These are phyloP conservation scores for Gerris buenoi DNA, from an alignment of 1,140 invertebrate species.

Conservation along the genomic window DNA sequence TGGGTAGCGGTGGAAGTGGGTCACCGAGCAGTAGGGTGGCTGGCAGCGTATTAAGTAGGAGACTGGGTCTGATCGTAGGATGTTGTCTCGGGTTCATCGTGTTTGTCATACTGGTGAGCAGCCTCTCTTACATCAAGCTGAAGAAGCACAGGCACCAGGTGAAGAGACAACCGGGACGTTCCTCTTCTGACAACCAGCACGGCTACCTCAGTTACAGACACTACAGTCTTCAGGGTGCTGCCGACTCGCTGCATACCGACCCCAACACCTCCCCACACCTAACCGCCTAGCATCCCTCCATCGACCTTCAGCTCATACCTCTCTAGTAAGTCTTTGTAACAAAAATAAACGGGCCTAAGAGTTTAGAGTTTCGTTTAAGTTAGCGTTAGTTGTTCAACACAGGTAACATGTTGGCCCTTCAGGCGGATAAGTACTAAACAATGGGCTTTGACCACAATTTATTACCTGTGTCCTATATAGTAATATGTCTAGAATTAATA, in stretches of 20 bases:
- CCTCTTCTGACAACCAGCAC: slow-evolving; percentile 29
- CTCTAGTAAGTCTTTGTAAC: too few relatives aligned
- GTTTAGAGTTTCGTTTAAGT: too few relatives aligned
- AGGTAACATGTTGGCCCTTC: too few relatives aligned
- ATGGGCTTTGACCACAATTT: too few relatives aligned
- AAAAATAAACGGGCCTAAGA: too few relatives aligned
- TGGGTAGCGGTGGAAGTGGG: slow-evolving; percentile 45
- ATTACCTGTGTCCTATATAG: too few relatives aligned
- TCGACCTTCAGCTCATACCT: neutral
- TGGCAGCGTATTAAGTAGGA: slow-evolving; percentile 49
- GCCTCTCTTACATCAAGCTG: slow-evolving; percentile 69
- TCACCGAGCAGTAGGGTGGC: slow-evolving; percentile 41
- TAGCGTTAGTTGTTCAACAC: too few relatives aligned
- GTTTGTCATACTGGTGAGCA: slow-evolving; percentile 62
- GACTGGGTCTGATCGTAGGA: slow-evolving; percentile 67
- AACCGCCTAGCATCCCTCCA: slow-evolving; percentile 1
- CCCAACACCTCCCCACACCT: slow-evolving; percentile 14
- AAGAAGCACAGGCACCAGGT: slow-evolving; percentile 60
- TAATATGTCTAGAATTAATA: too few relatives aligned
- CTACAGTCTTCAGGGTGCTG: slow-evolving; percentile 30
- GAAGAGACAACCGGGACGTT: slow-evolving; percentile 44
- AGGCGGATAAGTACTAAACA: too few relatives aligned
- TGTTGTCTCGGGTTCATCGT: slow-evolving; percentile 71
- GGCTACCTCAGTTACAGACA: slow-evolving; percentile 53
- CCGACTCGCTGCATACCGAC: slow-evolving; percentile 12